Conservation (phyloP, 2,888 invertebrate species). For the Quadroppia sp. region DNA sequence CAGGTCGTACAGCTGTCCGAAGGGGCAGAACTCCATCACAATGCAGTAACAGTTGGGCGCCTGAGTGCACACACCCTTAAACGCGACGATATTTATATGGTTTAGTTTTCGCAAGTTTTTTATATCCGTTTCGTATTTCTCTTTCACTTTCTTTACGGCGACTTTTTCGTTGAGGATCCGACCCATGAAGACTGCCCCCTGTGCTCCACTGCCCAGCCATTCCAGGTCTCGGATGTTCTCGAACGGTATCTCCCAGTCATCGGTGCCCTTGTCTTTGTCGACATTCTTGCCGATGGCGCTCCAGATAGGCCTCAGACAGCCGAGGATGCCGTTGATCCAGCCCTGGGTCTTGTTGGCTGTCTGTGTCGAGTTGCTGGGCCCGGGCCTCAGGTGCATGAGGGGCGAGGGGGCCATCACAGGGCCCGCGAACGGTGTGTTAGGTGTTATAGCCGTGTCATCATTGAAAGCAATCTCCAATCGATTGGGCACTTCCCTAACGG, state of each 20-base stretch:
- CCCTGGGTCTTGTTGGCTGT: slow-evolving; percentile 50
- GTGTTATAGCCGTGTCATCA: slow-evolving; percentile 19
- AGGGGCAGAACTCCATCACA: slow-evolving; percentile 97
- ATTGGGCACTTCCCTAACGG: slow-evolving; percentile 7
- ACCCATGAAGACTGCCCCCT: slow-evolving; percentile 90
- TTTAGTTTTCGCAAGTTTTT: slow-evolving; percentile 57
- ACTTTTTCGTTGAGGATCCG: slow-evolving; percentile 71
- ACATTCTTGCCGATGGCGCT: slow-evolving; percentile 75
- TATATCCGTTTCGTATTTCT: slow-evolving; percentile 75
- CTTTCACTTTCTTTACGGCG: slow-evolving; percentile 92
- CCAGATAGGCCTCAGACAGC: slow-evolving; percentile 80
- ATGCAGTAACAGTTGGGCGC: slow-evolving; percentile 84
- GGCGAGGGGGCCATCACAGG: not conserved
- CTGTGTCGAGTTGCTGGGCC: slow-evolving; percentile 16
- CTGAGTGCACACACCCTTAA: slow-evolving; percentile 85
- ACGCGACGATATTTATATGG: slow-evolving; percentile 77
- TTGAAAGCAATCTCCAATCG: slow-evolving; percentile 29
- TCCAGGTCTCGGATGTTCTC: slow-evolving; percentile 80
- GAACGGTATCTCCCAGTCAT: slow-evolving; percentile 93
- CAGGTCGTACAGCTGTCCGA: slow-evolving; percentile 88
- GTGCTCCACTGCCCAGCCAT: slow-evolving; percentile 91
- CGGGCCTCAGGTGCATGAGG: slow-evolving; percentile 3
- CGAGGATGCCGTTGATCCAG: slow-evolving; percentile 78
- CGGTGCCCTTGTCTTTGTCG: slow-evolving; percentile 53
- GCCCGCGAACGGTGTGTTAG: slow-evolving; percentile 25